Conservation (phyloP, 2,113 vertebrate genomes). For the Plestiodon gilberti region DNA sequence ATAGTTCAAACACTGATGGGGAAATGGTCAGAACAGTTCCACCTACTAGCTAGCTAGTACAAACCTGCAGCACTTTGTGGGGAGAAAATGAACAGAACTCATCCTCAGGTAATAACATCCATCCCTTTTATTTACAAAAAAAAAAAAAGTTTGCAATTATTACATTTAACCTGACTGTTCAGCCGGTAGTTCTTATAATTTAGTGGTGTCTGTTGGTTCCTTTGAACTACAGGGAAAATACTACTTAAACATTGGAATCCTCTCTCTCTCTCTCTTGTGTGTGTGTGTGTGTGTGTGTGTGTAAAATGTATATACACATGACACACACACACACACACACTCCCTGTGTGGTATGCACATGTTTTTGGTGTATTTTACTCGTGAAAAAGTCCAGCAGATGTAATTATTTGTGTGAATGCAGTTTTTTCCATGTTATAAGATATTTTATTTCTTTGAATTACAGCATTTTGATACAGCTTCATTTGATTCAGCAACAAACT, state of each 20-base stretch:
- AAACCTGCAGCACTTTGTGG: rapidly evolving
- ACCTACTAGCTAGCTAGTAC: not conserved
- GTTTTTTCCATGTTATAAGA: not conserved
- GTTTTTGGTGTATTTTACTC: not conserved
- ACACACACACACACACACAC: too few species aligned
- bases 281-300: not conserved
- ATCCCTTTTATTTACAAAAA: not conserved
- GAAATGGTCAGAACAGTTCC: not conserved
- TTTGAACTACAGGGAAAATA: not conserved
- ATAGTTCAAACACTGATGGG: not conserved
- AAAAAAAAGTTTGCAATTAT: not conserved
- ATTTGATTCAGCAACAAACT: constrained; percentile 42
- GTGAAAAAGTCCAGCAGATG: not conserved
- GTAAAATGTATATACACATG: too few species aligned
- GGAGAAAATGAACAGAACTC: constrained; percentile 65
- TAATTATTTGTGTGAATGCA: not conserved
- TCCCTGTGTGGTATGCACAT: not conserved
- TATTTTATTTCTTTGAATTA: constrained; percentile 46
- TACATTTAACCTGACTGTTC: not conserved
- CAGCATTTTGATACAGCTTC: constrained; percentile 43
- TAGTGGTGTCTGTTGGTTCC: not conserved
- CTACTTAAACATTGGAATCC: rapidly evolving
- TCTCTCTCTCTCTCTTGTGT: too few species aligned
- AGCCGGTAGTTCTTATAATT: not conserved
- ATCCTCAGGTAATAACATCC: constrained; percentile 65